Evolutionary conservation across 2,888 invertebrate genomes (phyloP).

Genomic region (Aphodius sticticus): DNA sequence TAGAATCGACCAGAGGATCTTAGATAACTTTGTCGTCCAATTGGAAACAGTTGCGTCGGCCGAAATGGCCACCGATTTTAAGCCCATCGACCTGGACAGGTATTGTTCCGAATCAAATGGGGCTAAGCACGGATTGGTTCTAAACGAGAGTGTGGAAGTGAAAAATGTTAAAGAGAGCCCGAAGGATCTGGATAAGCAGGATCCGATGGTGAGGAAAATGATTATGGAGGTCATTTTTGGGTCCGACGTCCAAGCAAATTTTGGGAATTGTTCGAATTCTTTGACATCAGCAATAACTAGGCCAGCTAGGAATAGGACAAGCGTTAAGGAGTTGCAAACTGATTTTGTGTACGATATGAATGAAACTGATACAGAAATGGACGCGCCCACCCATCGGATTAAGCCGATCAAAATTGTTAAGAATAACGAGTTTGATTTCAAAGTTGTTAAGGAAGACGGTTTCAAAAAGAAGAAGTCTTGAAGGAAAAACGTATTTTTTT

Average conservation of each 20-base stretch:
- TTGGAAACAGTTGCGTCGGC: slow-evolving; percentile 53
- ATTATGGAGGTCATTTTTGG: slow-evolving; percentile 60
- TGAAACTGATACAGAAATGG: slow-evolving; percentile 42
- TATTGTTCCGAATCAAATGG: not conserved
- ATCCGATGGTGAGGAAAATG: slow-evolving; percentile 53
- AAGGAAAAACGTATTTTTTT: too few relatives aligned
- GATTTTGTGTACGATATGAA: slow-evolving; percentile 79
- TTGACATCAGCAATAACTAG: slow-evolving; percentile 8
- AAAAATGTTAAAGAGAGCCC: not conserved
- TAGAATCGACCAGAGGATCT: slow-evolving; percentile 63
- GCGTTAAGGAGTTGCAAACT: slow-evolving; percentile 56
- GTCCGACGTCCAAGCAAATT: not conserved
- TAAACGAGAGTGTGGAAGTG: slow-evolving; percentile 16
- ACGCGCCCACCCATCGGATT: slow-evolving; percentile 15
- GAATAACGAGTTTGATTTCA: slow-evolving; percentile 32
- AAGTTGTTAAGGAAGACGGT: slow-evolving; percentile 23
- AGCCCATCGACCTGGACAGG: slow-evolving; percentile 6
- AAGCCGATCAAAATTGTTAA: slow-evolving; percentile 36
- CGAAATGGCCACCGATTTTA: slow-evolving; percentile 50
- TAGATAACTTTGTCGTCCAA: slow-evolving; percentile 54
- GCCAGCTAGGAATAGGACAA: slow-evolving; percentile 32
- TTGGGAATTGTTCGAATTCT: not conserved
- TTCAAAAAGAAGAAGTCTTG: too few relatives aligned
- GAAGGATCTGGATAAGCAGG: slow-evolving; percentile 31
- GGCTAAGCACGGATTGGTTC: slow-evolving; percentile 18